These are phyloP conservation scores for Acanthosepion lycidas DNA, from an alignment of 2,888 invertebrate genomes.

Conservation along the genomic window DNA sequence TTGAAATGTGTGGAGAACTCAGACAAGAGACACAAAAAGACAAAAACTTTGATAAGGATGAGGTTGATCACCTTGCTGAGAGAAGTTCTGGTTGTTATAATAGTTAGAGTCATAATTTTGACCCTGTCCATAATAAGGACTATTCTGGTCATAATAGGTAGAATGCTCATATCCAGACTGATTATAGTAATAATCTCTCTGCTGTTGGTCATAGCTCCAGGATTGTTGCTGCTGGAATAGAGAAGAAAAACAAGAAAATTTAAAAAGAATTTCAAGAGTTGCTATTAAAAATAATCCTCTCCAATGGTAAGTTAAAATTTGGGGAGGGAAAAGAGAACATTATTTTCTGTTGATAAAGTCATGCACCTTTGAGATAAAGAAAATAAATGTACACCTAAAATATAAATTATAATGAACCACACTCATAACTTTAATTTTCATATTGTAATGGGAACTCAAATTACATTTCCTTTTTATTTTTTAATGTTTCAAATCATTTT, in stretches of 20 bases:
- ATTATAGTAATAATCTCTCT: slow-evolving; percentile 55
- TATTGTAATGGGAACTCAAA: too few relatives aligned
- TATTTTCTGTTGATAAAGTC: too few relatives aligned
- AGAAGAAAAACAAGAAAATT: not conserved
- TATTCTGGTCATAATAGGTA: slow-evolving; percentile 55
- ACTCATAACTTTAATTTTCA: too few relatives aligned
- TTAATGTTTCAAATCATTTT: too few relatives aligned
- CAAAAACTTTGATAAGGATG: slow-evolving; percentile 8
- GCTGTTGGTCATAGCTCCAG: slow-evolving; percentile 52
- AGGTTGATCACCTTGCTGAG: slow-evolving; percentile 35
- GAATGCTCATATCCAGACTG: slow-evolving; percentile 51
- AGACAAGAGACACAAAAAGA: not conserved
- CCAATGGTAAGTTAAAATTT: too few relatives aligned
- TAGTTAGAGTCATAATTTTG: slow-evolving; percentile 63
- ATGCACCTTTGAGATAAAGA: too few relatives aligned
- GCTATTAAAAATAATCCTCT: not conserved
- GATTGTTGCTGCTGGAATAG: slow-evolving; percentile 36
- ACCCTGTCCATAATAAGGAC: slow-evolving; percentile 55
- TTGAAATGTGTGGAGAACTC: too few relatives aligned
- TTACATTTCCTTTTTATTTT: too few relatives aligned
- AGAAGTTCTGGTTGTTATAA: slow-evolving; percentile 55
- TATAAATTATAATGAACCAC: too few relatives aligned
- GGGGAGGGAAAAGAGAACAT: too few relatives aligned
- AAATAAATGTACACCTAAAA: too few relatives aligned
- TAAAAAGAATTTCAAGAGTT: not conserved